A percentile compares a stretch with the other conserved stretches of the same genome.
Conservation (phyloP, 2,797 vertebrate species). For the Pseudochirops corinnae region DNA sequence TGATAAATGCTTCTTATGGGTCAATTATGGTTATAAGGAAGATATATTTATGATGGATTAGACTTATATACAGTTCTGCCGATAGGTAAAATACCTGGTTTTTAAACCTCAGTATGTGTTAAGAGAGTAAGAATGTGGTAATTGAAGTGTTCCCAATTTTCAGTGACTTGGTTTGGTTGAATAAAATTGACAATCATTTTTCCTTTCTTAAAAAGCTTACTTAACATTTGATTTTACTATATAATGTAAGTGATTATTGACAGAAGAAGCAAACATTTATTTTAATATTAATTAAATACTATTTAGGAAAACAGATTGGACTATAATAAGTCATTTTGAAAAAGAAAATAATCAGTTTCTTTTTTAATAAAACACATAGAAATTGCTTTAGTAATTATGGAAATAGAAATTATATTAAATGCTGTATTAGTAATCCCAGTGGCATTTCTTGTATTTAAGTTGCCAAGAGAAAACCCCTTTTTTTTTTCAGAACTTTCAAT, state of each 20-base stretch:
- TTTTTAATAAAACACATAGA: not conserved
- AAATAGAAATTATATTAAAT: not conserved
- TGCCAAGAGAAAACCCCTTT: not conserved
- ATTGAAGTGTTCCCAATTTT: not conserved
- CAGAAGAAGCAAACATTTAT: constrained; percentile 79
- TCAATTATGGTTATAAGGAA: constrained; percentile 63
- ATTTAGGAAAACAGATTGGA: constrained; percentile 77
- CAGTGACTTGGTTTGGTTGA: constrained; percentile 11
- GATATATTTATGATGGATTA: constrained; percentile 48
- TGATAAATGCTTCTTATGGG: constrained; percentile 36
- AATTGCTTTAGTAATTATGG: not conserved
- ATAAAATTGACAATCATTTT: constrained; percentile 23
- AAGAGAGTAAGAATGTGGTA: constrained; percentile 53
- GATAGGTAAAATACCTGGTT: constrained; percentile 50
- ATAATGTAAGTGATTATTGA: constrained; percentile 68
- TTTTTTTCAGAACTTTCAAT: not conserved
- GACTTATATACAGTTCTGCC: not conserved
- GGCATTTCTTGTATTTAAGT: not conserved
- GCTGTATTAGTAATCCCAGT: not conserved
- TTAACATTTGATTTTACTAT: not conserved
- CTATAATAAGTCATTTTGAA: constrained; percentile 73
- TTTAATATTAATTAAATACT: constrained; percentile 79
- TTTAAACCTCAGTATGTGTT: not conserved
- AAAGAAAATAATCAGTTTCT: not conserved
- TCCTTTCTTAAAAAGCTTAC: not conserved